Evolutionary conservation across 2,888 invertebrate species (phyloP).

Genomic region (Nemurella pictetii): DNA sequence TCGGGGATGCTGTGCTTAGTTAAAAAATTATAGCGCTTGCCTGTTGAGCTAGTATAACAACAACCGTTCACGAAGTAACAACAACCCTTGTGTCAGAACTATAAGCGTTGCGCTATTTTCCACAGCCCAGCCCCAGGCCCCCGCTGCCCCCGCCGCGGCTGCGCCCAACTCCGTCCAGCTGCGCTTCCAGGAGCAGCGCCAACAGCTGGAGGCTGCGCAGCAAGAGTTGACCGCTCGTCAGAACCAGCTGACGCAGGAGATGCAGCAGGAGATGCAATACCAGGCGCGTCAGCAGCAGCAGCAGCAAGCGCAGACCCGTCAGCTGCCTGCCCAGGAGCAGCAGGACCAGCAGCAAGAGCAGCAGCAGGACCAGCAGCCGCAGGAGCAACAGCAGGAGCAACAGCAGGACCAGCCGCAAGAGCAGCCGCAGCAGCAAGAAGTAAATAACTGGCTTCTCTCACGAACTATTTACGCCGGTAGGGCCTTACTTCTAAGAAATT

Average conservation of each 20-base stretch:
- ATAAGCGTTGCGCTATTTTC: no score
- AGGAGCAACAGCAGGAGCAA: slow-evolving; percentile 37
- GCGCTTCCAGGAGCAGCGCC: slow-evolving; percentile 28
- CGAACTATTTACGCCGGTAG: no score
- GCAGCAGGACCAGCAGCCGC: slow-evolving; percentile 33
- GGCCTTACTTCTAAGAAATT: no score
- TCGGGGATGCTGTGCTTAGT: no score
- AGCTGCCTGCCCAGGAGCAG: slow-evolving; percentile 31
- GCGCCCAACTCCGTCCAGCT: slow-evolving; percentile 30
- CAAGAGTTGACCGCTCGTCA: slow-evolving; percentile 28
- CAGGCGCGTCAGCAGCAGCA: slow-evolving; percentile 28
- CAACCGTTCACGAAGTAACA: no score
- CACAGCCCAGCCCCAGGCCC: neutral
- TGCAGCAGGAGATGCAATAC: slow-evolving; percentile 30
- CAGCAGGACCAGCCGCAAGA: slow-evolving; percentile 38
- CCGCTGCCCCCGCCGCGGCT: slow-evolving; percentile 41
- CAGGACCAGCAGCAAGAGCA: slow-evolving; percentile 30
- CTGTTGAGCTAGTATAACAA: no score
- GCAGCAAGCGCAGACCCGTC: slow-evolving; percentile 34
- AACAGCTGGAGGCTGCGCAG: slow-evolving; percentile 32
- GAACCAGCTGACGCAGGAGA: slow-evolving; percentile 17
- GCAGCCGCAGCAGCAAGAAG: slow-evolving; percentile 34
- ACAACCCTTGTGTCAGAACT: no score
- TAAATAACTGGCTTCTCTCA: no score
- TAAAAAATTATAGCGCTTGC: no score